phyloP scores from a whole-genome alignment of 2,113 vertebrate genomes.

The Alces alces region DNA sequence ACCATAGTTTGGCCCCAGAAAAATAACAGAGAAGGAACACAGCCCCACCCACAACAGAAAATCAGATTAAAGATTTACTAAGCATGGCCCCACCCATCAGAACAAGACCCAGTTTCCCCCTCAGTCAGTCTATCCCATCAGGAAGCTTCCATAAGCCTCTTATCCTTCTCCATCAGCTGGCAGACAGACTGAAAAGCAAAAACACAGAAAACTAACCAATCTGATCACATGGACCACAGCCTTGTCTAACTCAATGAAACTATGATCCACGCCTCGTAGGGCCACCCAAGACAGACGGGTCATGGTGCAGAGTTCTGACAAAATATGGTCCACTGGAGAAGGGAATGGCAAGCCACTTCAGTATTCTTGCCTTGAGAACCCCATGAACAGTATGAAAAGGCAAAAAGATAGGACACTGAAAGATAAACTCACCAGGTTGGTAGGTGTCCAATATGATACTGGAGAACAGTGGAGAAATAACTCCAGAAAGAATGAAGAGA shows the following conservation, averaged over 20 bases:
- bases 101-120: not conserved
- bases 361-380: not conserved
- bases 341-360: not conserved
- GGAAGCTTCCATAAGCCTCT: not conserved
- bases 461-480: not conserved
- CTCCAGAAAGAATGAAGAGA: not conserved
- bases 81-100: not conserved
- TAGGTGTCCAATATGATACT: not conserved
- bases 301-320: not conserved
- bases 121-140: not conserved
- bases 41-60: not conserved
- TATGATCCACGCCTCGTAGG: not conserved
- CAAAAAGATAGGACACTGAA: not conserved
- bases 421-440: not conserved
- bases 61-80: not conserved
- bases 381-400: not conserved
- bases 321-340: not conserved
- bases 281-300: fast-evolving
- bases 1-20: not conserved
- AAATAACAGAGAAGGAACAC: not conserved
- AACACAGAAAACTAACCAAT: not conserved
- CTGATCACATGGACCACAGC: not conserved
- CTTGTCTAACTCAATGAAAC: not conserved
- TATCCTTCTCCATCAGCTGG: not conserved
- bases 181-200: not conserved